Conservation (phyloP, 1,140 invertebrate species). For the Procambarus clarkii region DNA sequence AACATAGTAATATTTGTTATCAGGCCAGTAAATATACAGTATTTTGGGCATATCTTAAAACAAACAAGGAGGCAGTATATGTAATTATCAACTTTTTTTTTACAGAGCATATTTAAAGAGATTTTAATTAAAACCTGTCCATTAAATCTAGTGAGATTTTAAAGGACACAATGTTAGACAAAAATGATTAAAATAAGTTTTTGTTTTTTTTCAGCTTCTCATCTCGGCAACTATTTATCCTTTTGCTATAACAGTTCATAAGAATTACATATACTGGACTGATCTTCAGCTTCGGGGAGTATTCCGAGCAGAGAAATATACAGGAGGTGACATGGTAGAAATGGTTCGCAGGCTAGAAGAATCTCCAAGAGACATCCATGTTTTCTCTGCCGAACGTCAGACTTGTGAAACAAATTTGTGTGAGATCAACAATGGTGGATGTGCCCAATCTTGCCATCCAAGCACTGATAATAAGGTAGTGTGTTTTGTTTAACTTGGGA, state of each 20-base stretch:
- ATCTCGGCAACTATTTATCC: slow-evolving; percentile 96
- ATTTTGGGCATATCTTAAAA: too few relatives aligned
- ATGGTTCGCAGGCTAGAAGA: slow-evolving; percentile 94
- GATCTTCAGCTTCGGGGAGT: slow-evolving; percentile 95
- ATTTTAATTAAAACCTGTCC: too few relatives aligned
- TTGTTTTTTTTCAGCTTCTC: slow-evolving; percentile 80
- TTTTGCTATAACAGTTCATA: slow-evolving; percentile 94
- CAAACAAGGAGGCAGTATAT: too few relatives aligned
- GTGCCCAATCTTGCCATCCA: slow-evolving; percentile 95
- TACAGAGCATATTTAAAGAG: too few relatives aligned
- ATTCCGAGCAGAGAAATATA: slow-evolving; percentile 97
- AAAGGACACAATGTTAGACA: background rate
- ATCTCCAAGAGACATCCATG: slow-evolving; percentile 92
- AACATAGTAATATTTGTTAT: too few relatives aligned
- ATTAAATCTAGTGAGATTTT: background rate
- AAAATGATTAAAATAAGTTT: too few relatives aligned
- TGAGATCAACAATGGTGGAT: slow-evolving; percentile 94
- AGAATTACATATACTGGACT: slow-evolving; percentile 97
- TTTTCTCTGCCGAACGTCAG: slow-evolving; percentile 88
- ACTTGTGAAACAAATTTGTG: slow-evolving; percentile 91
- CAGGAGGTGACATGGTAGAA: slow-evolving; percentile 94
- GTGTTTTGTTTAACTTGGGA: too few relatives aligned
- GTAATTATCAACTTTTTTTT: too few relatives aligned
- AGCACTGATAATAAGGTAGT: slow-evolving; percentile 84
- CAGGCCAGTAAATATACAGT: too few relatives aligned